Base-by-base conservation (phyloP, 2,888 invertebrate species). In the Drosophila anomalipes region DNA sequence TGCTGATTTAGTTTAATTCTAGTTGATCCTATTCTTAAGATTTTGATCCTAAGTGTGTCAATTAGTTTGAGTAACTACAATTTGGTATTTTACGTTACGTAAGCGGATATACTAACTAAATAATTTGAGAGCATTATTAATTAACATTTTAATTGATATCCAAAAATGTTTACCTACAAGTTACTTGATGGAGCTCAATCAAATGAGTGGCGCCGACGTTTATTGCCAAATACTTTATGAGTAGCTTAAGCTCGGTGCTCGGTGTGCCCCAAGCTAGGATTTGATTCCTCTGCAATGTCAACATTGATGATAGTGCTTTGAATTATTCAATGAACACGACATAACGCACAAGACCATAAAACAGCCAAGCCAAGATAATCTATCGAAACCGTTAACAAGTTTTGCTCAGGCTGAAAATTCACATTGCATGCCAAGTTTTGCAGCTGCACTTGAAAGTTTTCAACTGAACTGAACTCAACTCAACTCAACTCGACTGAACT, bases 401-500 rank as follows among this genome's bases (percentile, higher is more conserved):
- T 79, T 52, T 62, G 63, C 53, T 16, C 53, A 30, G 70, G 35
- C 70, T 61, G 7, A 71, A 71, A 72, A 53, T 32, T 57, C 67
- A 67, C 54, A 78, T 65, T 65, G 49, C 67, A 68, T 82, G 70
- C 68, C 71, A 80, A 80, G 74, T 81, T 81, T 81, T 74, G 58
- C 83, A 77, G 80, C 73, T 86, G 86, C 86, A 86, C 86, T 89
- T 89, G 81, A 86, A 85, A 85, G 83, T 89, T 85, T 88, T 89
- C 81, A 69, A 77, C 69, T 49, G 10, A 83, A 68, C 78, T 76
- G 12, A 51, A 28, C 82, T 84, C 68, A 67, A 80, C 70, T 84
- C 69, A 70, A 77, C 71, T 84, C 66, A 68, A 80, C 71, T 87
- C 70, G 69, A 78, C 69, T 58, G 35, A 67, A 80, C 71, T 87